Percentiles rank a stretch among this genome's conserved stretches.
These are phyloP conservation scores for Poeciliopsis presidionis DNA, from an alignment of 2,797 vertebrate species.

Conservation along the genomic window DNA sequence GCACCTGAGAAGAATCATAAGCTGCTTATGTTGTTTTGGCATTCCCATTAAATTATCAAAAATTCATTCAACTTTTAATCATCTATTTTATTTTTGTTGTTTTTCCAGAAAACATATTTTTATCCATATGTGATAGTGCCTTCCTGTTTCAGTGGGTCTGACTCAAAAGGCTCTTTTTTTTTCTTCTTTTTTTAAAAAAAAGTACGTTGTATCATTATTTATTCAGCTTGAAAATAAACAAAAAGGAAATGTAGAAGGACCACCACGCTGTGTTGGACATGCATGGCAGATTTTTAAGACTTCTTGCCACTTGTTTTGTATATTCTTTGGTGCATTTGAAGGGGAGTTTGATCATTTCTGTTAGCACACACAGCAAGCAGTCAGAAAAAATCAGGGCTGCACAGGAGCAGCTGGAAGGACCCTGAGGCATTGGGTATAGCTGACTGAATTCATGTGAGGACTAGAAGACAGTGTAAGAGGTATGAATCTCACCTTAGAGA, in stretches of 20 bases:
- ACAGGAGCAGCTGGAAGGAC: slow-evolving; percentile 1
- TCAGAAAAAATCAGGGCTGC: not conserved
- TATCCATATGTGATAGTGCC: not conserved
- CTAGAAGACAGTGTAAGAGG: not conserved
- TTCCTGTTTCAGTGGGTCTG: not conserved
- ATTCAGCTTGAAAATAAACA: not conserved
- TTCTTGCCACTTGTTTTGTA: not conserved
- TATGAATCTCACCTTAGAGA: slow-evolving; percentile 2
- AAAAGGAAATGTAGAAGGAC: not conserved
- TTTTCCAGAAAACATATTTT: not conserved
- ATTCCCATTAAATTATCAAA: not conserved
- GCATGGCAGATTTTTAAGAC: not conserved
- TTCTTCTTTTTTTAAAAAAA: not conserved
- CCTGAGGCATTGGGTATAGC: not conserved
- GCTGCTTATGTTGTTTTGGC: not conserved
- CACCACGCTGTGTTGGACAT: not conserved
- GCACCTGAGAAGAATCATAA: not conserved
- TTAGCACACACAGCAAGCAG: not conserved
- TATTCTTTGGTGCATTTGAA: not conserved
- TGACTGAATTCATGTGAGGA: slow-evolving; percentile 1
- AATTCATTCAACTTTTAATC: not conserved
- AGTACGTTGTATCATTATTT: not conserved
- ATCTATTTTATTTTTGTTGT: not conserved
- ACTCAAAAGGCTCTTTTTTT: not conserved
- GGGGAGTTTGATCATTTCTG: not conserved